Evolutionary conservation across 2,797 vertebrate genomes (phyloP), one percentile per base, ranked within the genome.

Genomic region (Pangasius sanitwongsei): DNA sequence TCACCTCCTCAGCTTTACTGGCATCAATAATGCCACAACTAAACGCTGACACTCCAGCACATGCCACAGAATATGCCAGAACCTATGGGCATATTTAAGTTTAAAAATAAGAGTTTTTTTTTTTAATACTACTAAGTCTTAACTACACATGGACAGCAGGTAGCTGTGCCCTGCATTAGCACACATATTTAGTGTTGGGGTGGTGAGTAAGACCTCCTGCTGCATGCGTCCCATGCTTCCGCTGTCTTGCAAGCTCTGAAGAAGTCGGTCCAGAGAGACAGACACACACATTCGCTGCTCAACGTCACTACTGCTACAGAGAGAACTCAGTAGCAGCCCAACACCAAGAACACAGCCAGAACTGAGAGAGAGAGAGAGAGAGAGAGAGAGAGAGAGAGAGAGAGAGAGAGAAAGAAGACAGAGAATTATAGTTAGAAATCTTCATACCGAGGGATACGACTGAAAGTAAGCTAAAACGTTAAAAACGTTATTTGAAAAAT

Each of bases 321-420:
- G 96, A 74, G 96, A 93, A 6, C 97, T 95, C 84, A 99, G 96
- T 69, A 96, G 96, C 80, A 99, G 95, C 74, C 97, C 98, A 90
- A 97, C 95, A 91, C 98, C 98, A 90, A 99, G 92, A 82, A 98
- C 93, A 86, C 98, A 98, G 87, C 98, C 98, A 0, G 96, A 95
- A 91, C 98, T 99, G 94, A 31, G 2, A 9, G 6, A 72, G 20
- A n/a, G n/a, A 18, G 53, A 53, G 50, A 55, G 18, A 75, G 31
- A 44, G 70, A 57, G 0, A 85, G 61, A 44, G 12, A 57, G 53
- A 53, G 50, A 55, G 18, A 75, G 31, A 44, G 70, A 57, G 0
- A 85, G 61, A 44, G 12, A 57, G 50, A 31, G 69, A 69, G 85
- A n/a, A n/a, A 48, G 8, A 57, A 13, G 31, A 55, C 6, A 67